Base-by-base conservation (phyloP, 35 echinoderm and acorn worm genomes). In the Heliocidaris erythrogramma region DNA sequence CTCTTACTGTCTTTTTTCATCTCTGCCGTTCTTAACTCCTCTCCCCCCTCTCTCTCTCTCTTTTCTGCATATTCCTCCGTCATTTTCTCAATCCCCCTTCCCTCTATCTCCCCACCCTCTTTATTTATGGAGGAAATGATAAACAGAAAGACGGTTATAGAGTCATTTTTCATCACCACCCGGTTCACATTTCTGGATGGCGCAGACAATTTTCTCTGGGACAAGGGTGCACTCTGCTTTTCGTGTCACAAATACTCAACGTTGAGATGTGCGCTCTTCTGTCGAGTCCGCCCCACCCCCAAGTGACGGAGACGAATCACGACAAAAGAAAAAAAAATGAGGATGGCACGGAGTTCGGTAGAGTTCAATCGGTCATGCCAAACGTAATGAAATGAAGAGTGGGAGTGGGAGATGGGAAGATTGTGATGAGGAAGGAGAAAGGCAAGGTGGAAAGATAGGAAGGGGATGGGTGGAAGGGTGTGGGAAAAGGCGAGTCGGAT, bases 181-280 rank as follows among this genome's bases (percentile, higher is more conserved):
- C 65, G 18, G 2, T n/a, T 78, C 65, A 78, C 18, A 78, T n/a
- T 78, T 24, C 17, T 78, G 21, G 65, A 78, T 78, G 65, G 17
- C 27, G 65, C 18, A 78, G 65, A 78, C 65, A 18, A 21, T 78
- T 78, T 78, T 78, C 21, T 78, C 3, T 24, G 65, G 27, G 65
- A 78, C 65, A 78, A 78, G 65, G 65, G 65, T 78, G 65, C 65
- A 78, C 65, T 78, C 65, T 18, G 65, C 18, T 78, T 78, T 78
- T 78, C 65, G 65, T 78, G 65, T 78, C 65, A 78, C 65, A 78
- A 78, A 78, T 78, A 78, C 65, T 78, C 65, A 78, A 78, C 65
- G 65, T 78, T 24, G 18, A 78, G 65, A 78, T 24, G 65, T 21
- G 65, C 65, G 65, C 14, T 78, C 65, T 78, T 78, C 65, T 78